Percentiles rank a stretch among this genome's conserved stretches.
Evolutionary conservation across 1,140 invertebrate genomes (phyloP).

Genomic region (Eurosta solidaginis): DNA sequence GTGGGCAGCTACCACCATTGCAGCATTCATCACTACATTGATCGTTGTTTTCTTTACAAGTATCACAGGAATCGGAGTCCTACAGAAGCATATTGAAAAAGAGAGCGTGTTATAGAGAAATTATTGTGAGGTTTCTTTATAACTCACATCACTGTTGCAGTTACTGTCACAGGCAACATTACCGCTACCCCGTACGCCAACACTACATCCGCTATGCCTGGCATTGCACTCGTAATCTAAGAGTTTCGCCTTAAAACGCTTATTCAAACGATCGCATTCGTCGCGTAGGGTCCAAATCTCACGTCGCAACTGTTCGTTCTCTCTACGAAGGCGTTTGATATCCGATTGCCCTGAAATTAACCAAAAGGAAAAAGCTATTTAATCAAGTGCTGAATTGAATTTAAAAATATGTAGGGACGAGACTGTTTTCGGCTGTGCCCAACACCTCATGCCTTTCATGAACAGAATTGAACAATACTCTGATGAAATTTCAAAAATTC

Average conservation of each 20-base stretch:
- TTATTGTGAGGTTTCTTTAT: background rate
- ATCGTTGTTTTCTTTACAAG: slow-evolving; percentile 50
- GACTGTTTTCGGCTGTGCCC: too few species aligned
- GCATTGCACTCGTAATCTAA: slow-evolving; percentile 48
- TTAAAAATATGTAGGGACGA: too few species aligned
- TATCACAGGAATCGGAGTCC: slow-evolving; percentile 61
- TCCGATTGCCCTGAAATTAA: slow-evolving; percentile 75
- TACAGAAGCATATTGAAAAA: slow-evolving; percentile 32
- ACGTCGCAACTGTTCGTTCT: slow-evolving; percentile 83
- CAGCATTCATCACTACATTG: slow-evolving; percentile 57
- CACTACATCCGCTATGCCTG: slow-evolving; percentile 49
- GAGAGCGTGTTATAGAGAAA: background rate
- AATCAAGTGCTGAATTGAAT: background rate
- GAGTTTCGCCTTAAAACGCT: slow-evolving; percentile 58
- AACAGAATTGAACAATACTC: too few species aligned
- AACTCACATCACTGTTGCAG: slow-evolving; percentile 55
- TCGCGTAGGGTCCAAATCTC: slow-evolving; percentile 86
- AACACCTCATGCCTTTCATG: too few species aligned
- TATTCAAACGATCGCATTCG: slow-evolving; percentile 84
- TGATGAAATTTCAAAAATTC: background rate
- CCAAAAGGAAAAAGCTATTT: background rate
- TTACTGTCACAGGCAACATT: slow-evolving; percentile 43
- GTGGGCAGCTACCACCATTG: slow-evolving; percentile 46
- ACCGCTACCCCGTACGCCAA: slow-evolving; percentile 20
- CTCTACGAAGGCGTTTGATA: slow-evolving; percentile 82